Conservation (phyloP, 1,140 invertebrate species). For the Neuroterus valhalla region DNA sequence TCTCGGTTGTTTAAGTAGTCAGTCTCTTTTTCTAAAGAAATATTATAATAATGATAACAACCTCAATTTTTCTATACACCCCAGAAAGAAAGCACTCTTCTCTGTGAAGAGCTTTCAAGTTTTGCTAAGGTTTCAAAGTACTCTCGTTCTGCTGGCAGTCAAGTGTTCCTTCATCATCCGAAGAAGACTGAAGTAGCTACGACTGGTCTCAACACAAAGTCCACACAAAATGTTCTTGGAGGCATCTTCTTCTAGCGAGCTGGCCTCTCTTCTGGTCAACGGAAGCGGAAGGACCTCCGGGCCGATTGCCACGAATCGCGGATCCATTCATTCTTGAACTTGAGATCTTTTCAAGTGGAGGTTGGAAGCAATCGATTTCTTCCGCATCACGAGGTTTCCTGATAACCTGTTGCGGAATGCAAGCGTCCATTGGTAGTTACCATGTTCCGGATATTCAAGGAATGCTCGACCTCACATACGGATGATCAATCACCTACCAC, state of each 20-base stretch:
- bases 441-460: background rate
- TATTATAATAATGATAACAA: conserved; percentile 23
- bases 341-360: background rate
- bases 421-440: background rate
- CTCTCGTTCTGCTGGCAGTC: background rate
- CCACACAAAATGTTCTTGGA: background rate
- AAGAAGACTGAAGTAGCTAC: background rate
- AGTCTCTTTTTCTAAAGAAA: conserved; percentile 13
- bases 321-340: background rate
- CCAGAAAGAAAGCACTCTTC: background rate
- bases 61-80: background rate
- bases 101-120: background rate
- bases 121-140: background rate
- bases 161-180: conserved; percentile 1
- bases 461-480: background rate
- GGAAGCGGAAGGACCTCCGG: too few relatives aligned
- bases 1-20: background rate
- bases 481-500: background rate
- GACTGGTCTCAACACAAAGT: background rate
- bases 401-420: background rate
- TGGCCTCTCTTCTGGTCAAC: too few relatives aligned
- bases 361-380: background rate
- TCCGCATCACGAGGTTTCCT: background rate
- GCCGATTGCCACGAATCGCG: too few relatives aligned
- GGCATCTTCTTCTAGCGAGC: too few relatives aligned